Evolutionary conservation across 2,797 vertebrate genomes (phyloP).

Genomic region (Sebastes diaconus): DNA sequence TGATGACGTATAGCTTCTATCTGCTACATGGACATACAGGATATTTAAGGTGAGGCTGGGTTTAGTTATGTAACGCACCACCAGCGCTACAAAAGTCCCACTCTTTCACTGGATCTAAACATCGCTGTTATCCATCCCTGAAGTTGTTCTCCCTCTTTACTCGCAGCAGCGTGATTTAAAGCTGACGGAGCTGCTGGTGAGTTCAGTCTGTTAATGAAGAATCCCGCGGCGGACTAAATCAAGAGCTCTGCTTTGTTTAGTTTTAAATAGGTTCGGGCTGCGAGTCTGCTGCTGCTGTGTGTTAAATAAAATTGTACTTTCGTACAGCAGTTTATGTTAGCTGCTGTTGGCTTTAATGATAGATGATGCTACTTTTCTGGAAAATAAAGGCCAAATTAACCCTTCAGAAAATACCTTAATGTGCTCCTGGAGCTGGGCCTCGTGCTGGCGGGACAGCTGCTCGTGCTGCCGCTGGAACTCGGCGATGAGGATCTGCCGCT

Average conservation of each 20-base stretch:
- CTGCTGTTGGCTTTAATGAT: conserved; percentile 5
- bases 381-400: neutral
- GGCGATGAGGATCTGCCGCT: conserved; percentile 95
- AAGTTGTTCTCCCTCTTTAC: conserved; percentile 16
- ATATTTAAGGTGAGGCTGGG: neutral
- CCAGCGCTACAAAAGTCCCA: neutral
- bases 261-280: conserved; percentile 33
- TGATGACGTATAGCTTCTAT: neutral
- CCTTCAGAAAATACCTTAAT: conserved; percentile 81
- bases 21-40: neutral
- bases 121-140: conserved; percentile 13
- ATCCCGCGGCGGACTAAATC: conserved; percentile 43
- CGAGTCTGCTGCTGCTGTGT: neutral
- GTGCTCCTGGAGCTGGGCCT: conserved; percentile 96
- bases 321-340: neutral
- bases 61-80: conserved; percentile 23
- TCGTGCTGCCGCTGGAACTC: conserved; percentile 98
- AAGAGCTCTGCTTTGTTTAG: conserved; percentile 50
- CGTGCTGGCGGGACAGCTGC: conserved; percentile 96
- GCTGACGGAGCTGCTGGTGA: conserved; percentile 27
- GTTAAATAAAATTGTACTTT: neutral
- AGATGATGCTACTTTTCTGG: neutral
- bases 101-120: too few species aligned
- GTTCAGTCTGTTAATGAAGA: conserved; percentile 45
- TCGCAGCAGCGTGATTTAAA: conserved; percentile 24